Evolutionary conservation across 2,113 vertebrate genomes (phyloP).

Genomic region (Lethenteron camtschaticum): DNA sequence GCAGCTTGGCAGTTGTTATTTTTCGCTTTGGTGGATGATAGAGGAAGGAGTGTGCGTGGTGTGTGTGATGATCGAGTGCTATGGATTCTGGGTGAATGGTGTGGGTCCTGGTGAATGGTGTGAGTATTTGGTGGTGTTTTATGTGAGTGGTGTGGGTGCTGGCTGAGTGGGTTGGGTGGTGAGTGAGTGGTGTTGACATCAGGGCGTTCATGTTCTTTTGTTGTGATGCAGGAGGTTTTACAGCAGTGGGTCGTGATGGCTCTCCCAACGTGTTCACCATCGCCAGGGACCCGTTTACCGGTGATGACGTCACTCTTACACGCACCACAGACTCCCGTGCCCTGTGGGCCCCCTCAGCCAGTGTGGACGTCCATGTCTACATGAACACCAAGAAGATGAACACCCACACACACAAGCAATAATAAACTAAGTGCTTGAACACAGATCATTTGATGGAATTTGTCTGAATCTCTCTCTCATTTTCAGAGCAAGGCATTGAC

Average conservation of each 20-base stretch:
- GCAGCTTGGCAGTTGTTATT: no score
- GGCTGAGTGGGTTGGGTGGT: no score
- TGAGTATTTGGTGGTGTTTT: no score
- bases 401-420: background rate
- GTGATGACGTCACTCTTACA: slow-evolving; percentile 19
- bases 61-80: no score
- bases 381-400: no score
- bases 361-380: background rate
- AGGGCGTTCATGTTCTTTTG: no score
- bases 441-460: background rate
- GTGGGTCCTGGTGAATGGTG: no score
- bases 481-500: slow-evolving; percentile 37
- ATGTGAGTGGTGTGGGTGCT: no score
- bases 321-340: background rate
- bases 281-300: slow-evolving; percentile 50
- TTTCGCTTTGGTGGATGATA: no score
- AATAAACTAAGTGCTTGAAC: background rate
- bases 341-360: background rate
- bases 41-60: no score
- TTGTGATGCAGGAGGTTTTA: slow-evolving; percentile 34
- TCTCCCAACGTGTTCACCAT: slow-evolving; percentile 42
- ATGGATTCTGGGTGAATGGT: no score
- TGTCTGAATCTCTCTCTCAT: slow-evolving; percentile 13
- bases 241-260: slow-evolving; percentile 48
- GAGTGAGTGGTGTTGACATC: no score